Evolutionary conservation across 2,888 invertebrate species (phyloP), one percentile per base, ranked within the genome.

Genomic region (Capitulum mitella): DNA sequence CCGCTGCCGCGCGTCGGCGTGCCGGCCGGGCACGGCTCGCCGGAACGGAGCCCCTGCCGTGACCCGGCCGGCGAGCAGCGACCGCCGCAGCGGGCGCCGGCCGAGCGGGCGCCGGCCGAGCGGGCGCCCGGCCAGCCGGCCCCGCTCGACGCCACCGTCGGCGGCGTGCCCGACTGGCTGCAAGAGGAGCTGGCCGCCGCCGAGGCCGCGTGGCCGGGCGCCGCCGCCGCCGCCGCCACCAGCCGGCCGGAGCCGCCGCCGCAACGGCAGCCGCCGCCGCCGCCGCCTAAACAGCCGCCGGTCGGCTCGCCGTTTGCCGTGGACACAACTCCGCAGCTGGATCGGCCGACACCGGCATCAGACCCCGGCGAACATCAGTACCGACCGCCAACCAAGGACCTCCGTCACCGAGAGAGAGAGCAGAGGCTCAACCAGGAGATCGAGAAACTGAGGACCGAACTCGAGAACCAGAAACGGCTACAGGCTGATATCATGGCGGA

Each of bases 91-190:
- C 46, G 46, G 78, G 19, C 78, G 78, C 43, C 70, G 37, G 6
- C 43, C 43, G 43, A 5, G 43, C 43, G 6, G 12, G 43, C 43
- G 43, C 43, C 43, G 43, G 43, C 43, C n/a, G n/a, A n/a, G 76
- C 61, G 58, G 79, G 10, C 37, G 34, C 6, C 79, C 51, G 51
- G 54, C 32, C 77, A 26, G 51, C 34, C 78, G 14, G 37, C 32
- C 22, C 51, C 78, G 61, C 79, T 78, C 70, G 79, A 79, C 29
- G 79, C 48, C 29, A 43, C 77, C 6, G 43, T 16, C 76, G 82
- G 83, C 77, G 79, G 86, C 86, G 83, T 86, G 70, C 86, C 86
- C 40, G 84, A 85, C 70, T 86, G 87, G 86, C 84, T 87, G 78
- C 84, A 84, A 81, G 84, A 83, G 78, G 86, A 86, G 80, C 81